Base-by-base conservation (phyloP, 2,113 vertebrate genomes). In the Puntigrus tetrazona region DNA sequence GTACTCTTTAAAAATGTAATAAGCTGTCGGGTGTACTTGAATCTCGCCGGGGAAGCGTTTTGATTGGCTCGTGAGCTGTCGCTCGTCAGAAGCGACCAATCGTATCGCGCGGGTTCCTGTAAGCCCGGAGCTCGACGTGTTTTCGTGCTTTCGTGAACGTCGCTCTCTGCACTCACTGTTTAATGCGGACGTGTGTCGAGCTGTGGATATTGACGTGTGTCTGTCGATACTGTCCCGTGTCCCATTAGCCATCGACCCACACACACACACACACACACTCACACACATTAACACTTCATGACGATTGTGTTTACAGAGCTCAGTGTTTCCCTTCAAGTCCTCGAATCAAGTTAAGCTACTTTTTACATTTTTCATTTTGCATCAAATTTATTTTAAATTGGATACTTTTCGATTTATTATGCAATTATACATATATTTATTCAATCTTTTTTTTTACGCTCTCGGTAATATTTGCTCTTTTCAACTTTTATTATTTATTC, bases 141-240 rank as follows among this genome's bases (percentile, higher is more conserved):
- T 13, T 45, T 45, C 14, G 43, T 45, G 43, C 4, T 45, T 45
- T 45, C 4, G 4, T 14, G 43, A 3, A 45, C 13, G 13, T 47
- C 14, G 5, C 45, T 16, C 45, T 47, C 16, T 16, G 18, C 1
- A 47, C 5, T 47, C 9, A 47, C 3, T 47, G 45, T 47, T 47
- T 47, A 14, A 4, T 47, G 13, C n/a, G n/a, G n/a, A n/a, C n/a
- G n/a, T n/a, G n/a, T n/a, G n/a, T n/a, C n/a, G n/a, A n/a, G n/a
- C n/a, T n/a, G n/a, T n/a, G n/a, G 4, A 61, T 75, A 75, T 76
- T 7, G 72, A 76, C 50, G 57, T 3, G 47, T 18, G 67, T 29
- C 57, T 52, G 29, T 85, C 67, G 74, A 69, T 85, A 85, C 45
- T 31, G 57, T 41, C 25, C 31, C 43, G 36, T 13, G 22, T 61